Conservation (phyloP, 2,797 vertebrate species). For the Anisognathus igniventris region DNA sequence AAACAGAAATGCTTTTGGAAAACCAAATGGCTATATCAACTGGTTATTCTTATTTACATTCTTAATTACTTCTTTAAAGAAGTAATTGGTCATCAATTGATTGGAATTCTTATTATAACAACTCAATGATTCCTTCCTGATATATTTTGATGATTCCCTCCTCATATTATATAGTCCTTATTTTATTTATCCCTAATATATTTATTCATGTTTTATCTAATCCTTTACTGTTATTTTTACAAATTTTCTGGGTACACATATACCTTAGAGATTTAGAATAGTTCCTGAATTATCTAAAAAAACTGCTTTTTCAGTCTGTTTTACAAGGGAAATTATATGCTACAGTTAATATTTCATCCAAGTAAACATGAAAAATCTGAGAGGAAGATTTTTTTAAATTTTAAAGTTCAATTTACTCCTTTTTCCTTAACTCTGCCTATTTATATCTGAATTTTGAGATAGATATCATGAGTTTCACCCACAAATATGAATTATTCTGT, state of each 20-base stretch:
- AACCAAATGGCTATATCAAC: background rate
- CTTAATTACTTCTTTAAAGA: background rate
- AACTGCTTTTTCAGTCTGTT: fast-evolving
- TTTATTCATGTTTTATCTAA: background rate
- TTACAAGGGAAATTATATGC: background rate
- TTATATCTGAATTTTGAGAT: background rate
- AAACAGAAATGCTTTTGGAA: background rate
- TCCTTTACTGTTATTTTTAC: background rate
- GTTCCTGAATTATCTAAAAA: background rate
- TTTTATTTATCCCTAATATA: background rate
- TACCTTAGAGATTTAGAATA: background rate
- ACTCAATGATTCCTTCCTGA: background rate
- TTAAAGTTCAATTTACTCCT: background rate
- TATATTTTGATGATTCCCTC: background rate
- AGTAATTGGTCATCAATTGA: background rate
- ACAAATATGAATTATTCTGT: background rate
- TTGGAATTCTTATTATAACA: background rate
- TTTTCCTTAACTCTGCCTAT: background rate
- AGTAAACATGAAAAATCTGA: background rate
- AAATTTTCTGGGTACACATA: background rate
- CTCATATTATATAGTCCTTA: background rate
- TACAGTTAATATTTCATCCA: background rate
- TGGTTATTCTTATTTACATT: background rate
- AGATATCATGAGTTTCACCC: background rate
- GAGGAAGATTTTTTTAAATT: background rate